Conservation (phyloP, 2,113 vertebrate species). For the Corythaeola cristata region DNA sequence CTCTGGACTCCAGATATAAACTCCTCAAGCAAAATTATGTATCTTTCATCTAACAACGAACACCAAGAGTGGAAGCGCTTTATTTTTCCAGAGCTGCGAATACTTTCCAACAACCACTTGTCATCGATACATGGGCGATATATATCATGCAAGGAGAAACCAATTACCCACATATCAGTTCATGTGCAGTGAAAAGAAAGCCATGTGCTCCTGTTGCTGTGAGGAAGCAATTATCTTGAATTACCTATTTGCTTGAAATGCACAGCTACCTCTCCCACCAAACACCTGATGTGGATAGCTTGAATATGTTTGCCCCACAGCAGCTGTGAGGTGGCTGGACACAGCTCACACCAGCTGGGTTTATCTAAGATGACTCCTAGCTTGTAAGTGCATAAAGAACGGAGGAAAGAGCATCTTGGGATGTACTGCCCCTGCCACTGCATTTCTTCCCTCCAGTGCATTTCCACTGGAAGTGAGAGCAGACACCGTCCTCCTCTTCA, state of each 20-base stretch:
- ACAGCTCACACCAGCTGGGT: not conserved
- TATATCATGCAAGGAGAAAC: not conserved
- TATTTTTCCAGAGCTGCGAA: not conserved
- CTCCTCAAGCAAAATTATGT: not conserved
- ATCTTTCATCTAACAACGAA: not conserved
- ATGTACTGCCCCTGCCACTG: not conserved
- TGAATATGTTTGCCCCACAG: not conserved
- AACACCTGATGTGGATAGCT: not conserved
- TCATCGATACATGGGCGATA: not conserved
- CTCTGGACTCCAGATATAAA: not conserved
- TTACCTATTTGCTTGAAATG: not conserved
- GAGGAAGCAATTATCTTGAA: not conserved
- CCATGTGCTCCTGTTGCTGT: not conserved
- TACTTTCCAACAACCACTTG: not conserved
- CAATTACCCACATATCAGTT: not conserved
- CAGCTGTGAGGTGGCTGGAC: not conserved
- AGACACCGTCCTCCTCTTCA: not conserved
- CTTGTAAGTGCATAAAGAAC: not conserved
- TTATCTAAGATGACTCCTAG: not conserved
- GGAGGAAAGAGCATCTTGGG: not conserved
- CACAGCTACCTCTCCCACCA: not conserved
- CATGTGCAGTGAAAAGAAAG: not conserved
- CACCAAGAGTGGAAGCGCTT: not conserved
- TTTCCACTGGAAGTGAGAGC: not conserved
- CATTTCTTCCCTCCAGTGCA: not conserved